These are phyloP conservation scores for Haemorhous mexicanus DNA, from an alignment of 2,113 vertebrate genomes.

Conservation along the genomic window DNA sequence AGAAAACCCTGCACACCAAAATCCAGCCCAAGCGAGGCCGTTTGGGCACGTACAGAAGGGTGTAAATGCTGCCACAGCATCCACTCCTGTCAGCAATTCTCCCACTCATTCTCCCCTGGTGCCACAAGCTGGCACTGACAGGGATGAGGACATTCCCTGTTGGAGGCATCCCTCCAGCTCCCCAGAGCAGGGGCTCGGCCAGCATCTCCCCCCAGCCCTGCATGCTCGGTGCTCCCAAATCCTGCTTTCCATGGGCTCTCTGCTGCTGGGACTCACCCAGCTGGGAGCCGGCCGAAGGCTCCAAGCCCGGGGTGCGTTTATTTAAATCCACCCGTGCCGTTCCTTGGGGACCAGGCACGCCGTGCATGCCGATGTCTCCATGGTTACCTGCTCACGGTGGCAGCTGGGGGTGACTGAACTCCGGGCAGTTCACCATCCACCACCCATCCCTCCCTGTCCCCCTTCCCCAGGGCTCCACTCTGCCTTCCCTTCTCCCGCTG, in stretches of 20 bases:
- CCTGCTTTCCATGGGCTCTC: neutral
- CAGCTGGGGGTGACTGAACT: conserved; percentile 66
- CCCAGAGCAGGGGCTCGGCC: neutral
- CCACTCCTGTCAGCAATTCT: neutral
- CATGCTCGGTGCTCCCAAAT: rapidly evolving
- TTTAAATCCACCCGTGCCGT: neutral
- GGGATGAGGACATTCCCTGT: neutral
- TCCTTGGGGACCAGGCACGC: conserved; percentile 34
- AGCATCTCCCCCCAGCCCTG: neutral
- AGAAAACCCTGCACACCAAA: neutral
- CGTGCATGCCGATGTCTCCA: conserved; percentile 67
- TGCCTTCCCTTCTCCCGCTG: neutral
- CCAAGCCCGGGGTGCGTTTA: neutral
- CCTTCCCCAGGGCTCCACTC: neutral
- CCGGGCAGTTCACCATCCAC: conserved; percentile 49
- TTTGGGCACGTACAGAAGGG: rapidly evolving
- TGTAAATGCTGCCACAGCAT: neutral
- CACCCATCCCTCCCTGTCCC: neutral
- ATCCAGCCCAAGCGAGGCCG: neutral
- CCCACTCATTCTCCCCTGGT: neutral
- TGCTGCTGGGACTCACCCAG: neutral
- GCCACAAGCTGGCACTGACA: neutral
- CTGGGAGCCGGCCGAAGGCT: neutral
- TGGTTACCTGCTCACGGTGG: conserved; percentile 68
- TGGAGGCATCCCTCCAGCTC: neutral